Evolutionary conservation across 1,140 invertebrate species (phyloP).

Genomic region (Drosophila gunungcola): DNA sequence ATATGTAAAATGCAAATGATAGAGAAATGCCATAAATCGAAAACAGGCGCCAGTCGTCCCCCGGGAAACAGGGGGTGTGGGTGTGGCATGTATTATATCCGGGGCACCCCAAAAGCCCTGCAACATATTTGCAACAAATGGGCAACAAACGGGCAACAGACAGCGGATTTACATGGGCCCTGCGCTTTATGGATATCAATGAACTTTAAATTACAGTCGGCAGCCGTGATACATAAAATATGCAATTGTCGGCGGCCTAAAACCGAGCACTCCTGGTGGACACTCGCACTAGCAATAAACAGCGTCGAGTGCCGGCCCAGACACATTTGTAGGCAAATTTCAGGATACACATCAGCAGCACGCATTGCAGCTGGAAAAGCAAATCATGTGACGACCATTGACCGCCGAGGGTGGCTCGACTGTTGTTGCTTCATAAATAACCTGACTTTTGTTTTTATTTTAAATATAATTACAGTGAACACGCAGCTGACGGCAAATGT

Average conservation of each 20-base stretch:
- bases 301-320: constrained; percentile 53
- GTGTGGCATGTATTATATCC: constrained; percentile 47
- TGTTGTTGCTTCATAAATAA: constrained; percentile 61
- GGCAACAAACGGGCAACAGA: constrained; percentile 67
- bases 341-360: constrained; percentile 59
- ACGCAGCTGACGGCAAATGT: constrained; percentile 62
- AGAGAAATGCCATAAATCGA: constrained; percentile 61
- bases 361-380: constrained; percentile 45
- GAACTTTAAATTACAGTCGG: constrained; percentile 76
- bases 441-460: constrained; percentile 60
- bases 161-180: constrained; percentile 60
- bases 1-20: constrained; percentile 79
- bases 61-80: constrained; percentile 8
- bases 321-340: constrained; percentile 82
- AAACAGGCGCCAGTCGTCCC: constrained; percentile 30
- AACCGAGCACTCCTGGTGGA: constrained; percentile 34
- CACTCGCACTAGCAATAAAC: constrained; percentile 51
- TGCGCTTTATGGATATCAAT: constrained; percentile 81
- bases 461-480: constrained; percentile 78
- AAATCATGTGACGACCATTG: constrained; percentile 57
- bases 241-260: constrained; percentile 78
- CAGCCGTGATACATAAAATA: constrained; percentile 69
- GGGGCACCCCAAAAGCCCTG: constrained; percentile 27
- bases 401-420: constrained; percentile 32
- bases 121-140: constrained; percentile 74